Base-by-base conservation (phyloP, 2,888 invertebrate genomes). In the Melanchra persicariae region DNA sequence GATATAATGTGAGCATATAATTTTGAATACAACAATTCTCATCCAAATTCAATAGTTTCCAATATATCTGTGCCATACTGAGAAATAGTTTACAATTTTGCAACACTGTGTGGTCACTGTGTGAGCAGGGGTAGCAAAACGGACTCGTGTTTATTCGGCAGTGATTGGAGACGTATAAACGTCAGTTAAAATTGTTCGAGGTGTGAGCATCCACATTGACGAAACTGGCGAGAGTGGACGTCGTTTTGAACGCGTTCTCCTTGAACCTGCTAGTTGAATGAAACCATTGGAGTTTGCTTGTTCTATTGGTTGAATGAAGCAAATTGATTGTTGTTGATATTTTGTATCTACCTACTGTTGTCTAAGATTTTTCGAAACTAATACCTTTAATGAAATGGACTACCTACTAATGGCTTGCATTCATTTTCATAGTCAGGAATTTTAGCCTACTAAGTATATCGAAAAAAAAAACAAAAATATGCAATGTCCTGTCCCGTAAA, bases 131-230 rank as follows among this genome's bases (percentile, higher is more conserved):
- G 15, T 47, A 70, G 26, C 66, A 19, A 81, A 57, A 70, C 52
- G 19, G 30, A 47, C 15, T 59, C 54, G 15, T 45, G 49, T 70
- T 63, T 70, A 30, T 52, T 49, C 24, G n/a, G 30, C 26, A 52
- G 63, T 72, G 72, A 77, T 82, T 79, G 78, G 72, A 59, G 51
- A 67, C 49, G 34, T 61, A 58, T 65, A 30, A 6, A 40, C 57
- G 49, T 67, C 63, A 71, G 66, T 70, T 68, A 55, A 69, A 65
- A 64, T 43, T 61, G 61, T 74, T 47, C 17, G 52, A 19, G 19
- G 52, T 52, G 52, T 64, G 64, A 61, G 26, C 58, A 49, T 52
- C 26, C 66, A 43, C 61, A 77, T 77, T 82, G 70, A 63, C 49
- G 49, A n/a, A 58, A 24, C 26, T 34, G 49, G 22, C 74, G 40